Evolutionary conservation across 1,140 invertebrate species (phyloP).

Genomic region (Heterodera schachtii): DNA sequence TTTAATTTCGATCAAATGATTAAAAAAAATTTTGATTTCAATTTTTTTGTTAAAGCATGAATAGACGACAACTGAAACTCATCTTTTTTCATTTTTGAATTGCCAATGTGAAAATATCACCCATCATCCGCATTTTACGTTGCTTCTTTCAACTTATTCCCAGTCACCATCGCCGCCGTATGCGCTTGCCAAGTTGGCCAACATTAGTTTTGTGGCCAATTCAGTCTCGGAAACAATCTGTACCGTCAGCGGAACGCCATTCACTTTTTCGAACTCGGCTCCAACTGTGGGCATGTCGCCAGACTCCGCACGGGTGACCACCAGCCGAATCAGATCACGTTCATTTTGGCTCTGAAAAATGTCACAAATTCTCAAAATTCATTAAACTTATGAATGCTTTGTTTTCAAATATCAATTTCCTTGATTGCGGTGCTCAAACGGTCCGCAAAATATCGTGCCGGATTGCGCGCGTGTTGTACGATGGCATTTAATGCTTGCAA

Average conservation of each 20-base stretch:
- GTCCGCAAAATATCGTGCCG: conserved; percentile 88
- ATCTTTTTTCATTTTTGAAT: too few species aligned
- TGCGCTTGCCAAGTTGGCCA: not conserved
- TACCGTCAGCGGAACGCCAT: not conserved
- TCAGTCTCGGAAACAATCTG: not conserved
- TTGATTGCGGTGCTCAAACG: conserved; percentile 83
- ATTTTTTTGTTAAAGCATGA: too few species aligned
- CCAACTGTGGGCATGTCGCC: not conserved
- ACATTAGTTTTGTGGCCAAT: not conserved
- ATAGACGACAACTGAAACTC: too few species aligned
- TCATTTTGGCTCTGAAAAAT: not conserved
- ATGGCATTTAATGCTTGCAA: conserved; percentile 79
- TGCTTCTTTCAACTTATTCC: too few species aligned
- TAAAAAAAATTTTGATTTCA: too few species aligned
- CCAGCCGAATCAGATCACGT: not conserved
- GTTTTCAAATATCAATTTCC: not conserved
- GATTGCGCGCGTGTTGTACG: conserved; percentile 58
- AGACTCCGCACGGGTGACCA: not conserved
- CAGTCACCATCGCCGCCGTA: not conserved
- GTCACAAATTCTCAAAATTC: not conserved
- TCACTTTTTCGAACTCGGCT: not conserved
- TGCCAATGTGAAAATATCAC: too few species aligned
- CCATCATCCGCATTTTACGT: too few species aligned
- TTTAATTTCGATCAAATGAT: too few species aligned
- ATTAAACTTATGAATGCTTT: not conserved